Base-by-base conservation (phyloP, 1,140 invertebrate genomes). In the Drosophila lowei region DNA sequence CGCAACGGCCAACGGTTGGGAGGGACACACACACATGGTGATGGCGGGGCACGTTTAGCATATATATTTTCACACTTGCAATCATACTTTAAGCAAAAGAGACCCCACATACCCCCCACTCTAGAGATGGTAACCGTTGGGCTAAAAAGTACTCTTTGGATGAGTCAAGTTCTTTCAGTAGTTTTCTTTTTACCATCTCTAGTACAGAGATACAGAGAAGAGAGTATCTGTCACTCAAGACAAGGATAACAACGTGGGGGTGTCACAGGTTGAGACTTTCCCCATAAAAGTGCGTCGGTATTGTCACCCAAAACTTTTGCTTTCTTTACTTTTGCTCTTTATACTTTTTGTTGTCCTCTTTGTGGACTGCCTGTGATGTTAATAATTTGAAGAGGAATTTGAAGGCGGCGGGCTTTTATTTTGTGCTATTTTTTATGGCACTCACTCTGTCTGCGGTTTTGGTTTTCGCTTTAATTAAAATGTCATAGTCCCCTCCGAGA, bases 11-110 rank as follows among this genome's bases (percentile, higher is more conserved):
- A 48, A 18, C 25, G 25, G 50, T 48, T 44, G 55, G 42, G 42
- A 50, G 66, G 62, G 47, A 62, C 52, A 3, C 0, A 34, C 30
- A 34, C 9, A 34, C 30, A 34, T 9, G 9, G 0, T 11, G 44
- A 53, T 53, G 57, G 48, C 68, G 53, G 61, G 72, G 66, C 81
- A 86, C 80, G 83, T 81, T 85, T 85, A 85, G 77, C 81, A 85
- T 86, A 85, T 86, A 85, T 85, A 86, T 85, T 86, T 81, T 85
- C 80, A 85, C 80, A 85, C 80, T 86, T 85, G 80, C 80, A 85
- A 85, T 85, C 80, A 85, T 85, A 85, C 80, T 86, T 85, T 85
- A 85, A 86, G 77, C 81, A 81, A 60, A 79, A 63, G 49, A 72
- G 74, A 23, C 55, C 57, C 56, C 64, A 48, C 54, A 57, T 55